Evolutionary conservation across 1,140 invertebrate species (phyloP).

Genomic region (Drosophila fuyamai): DNA sequence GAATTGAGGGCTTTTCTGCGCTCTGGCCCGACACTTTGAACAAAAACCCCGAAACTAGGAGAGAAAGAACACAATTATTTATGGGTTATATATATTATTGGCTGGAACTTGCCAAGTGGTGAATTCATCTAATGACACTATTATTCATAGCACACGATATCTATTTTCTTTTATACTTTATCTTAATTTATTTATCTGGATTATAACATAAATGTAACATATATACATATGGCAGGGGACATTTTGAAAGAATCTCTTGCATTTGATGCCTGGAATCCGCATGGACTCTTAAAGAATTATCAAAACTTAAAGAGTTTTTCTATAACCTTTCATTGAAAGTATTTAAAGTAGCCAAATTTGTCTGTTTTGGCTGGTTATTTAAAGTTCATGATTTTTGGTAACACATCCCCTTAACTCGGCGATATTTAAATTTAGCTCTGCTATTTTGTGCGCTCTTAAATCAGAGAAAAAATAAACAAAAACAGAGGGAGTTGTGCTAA

Average conservation of each 20-base stretch:
- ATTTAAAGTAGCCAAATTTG: too few species aligned
- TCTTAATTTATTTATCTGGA: background rate
- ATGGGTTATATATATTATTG: conserved; percentile 5
- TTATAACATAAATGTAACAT: background rate
- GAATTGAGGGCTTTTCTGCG: conserved; percentile 13
- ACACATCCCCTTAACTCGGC: background rate
- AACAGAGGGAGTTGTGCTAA: conserved; percentile 27
- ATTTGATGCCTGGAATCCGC: too few species aligned
- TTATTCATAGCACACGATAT: background rate
- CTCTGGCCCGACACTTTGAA: background rate
- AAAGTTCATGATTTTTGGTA: background rate
- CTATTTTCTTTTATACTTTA: background rate
- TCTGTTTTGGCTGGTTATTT: background rate
- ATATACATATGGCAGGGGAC: too few species aligned
- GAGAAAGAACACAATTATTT: conserved; percentile 3
- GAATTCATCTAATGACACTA: background rate
- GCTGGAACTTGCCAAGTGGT: background rate
- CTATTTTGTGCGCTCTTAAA: conserved; percentile 1
- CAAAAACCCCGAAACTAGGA: background rate
- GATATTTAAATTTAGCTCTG: conserved; percentile 6
- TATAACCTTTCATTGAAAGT: too few species aligned
- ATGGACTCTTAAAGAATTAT: too few species aligned
- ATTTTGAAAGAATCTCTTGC: too few species aligned
- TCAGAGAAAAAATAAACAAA: conserved; percentile 7
- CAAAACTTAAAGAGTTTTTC: too few species aligned